These are phyloP conservation scores for Argopecten irradians DNA, from an alignment of 1,140 invertebrate genomes.

Conservation along the genomic window DNA sequence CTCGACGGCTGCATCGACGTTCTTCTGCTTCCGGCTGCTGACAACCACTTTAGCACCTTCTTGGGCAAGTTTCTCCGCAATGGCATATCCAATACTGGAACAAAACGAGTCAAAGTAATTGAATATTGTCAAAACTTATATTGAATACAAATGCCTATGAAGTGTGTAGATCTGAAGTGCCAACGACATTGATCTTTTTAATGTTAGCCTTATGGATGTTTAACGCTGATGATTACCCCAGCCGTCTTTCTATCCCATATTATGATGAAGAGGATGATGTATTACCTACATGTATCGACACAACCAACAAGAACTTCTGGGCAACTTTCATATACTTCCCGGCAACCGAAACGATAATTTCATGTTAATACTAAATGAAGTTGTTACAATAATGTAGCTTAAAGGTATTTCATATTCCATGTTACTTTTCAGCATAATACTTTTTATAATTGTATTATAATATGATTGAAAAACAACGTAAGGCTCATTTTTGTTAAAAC, in stretches of 20 bases:
- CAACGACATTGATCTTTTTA: background rate
- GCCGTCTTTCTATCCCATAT: background rate
- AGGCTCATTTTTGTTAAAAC: too few relatives aligned
- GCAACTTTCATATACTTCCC: too few relatives aligned
- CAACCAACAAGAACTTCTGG: background rate
- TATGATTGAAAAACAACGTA: too few relatives aligned
- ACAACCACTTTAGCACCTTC: conserved; percentile 95
- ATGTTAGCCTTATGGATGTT: background rate
- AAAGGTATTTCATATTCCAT: too few relatives aligned
- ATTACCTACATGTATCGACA: background rate
- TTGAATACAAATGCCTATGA: background rate
- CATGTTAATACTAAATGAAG: too few relatives aligned
- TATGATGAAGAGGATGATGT: background rate
- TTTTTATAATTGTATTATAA: too few relatives aligned
- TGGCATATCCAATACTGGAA: conserved; percentile 84
- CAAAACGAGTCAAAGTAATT: background rate
- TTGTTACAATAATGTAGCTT: too few relatives aligned
- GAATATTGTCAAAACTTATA: background rate
- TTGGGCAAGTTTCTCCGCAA: conserved; percentile 89
- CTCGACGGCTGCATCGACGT: conserved; percentile 74
- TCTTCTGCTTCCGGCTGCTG: conserved; percentile 84
- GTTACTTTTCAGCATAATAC: too few relatives aligned
- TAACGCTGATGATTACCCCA: background rate
- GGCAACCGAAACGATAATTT: too few relatives aligned
- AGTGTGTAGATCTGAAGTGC: background rate